Percentiles rank a stretch among this genome's conserved stretches.
Conservation (phyloP, 2,113 vertebrate genomes). For the Ploceus nigricollis region DNA sequence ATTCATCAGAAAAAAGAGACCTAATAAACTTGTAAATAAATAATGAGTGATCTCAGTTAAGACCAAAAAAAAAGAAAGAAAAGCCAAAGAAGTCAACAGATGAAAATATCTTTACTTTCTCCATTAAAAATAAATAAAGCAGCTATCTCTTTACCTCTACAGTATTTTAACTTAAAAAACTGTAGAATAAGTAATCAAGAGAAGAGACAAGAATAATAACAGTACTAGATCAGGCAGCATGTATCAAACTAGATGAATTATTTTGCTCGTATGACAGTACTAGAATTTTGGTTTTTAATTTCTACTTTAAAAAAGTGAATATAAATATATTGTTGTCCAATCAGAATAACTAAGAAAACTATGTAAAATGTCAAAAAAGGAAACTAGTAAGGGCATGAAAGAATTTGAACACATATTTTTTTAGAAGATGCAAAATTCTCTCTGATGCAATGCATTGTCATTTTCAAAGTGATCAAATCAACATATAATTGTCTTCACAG, state of each 20-base stretch:
- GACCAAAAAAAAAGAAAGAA: background rate
- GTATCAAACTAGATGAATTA: background rate
- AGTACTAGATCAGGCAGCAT: background rate
- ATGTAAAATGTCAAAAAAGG: background rate
- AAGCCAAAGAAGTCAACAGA: background rate
- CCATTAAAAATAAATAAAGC: background rate
- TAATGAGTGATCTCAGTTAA: background rate
- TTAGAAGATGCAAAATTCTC: background rate
- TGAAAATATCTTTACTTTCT: background rate
- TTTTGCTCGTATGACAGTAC: background rate
- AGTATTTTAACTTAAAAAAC: background rate
- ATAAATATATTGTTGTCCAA: background rate
- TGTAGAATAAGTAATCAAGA: background rate
- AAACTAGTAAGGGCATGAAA: background rate
- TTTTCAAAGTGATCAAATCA: background rate
- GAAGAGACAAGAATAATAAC: background rate
- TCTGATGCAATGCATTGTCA: background rate
- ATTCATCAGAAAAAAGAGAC: background rate
- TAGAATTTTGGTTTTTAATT: background rate
- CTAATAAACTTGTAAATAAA: background rate
- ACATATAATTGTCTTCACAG: rapidly evolving
- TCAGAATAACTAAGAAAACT: background rate
- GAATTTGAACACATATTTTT: background rate
- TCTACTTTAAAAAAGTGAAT: background rate
- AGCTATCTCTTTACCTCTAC: background rate